Base-by-base conservation (phyloP, 2,888 invertebrate genomes). In the Lasioglossum oenotherae region DNA sequence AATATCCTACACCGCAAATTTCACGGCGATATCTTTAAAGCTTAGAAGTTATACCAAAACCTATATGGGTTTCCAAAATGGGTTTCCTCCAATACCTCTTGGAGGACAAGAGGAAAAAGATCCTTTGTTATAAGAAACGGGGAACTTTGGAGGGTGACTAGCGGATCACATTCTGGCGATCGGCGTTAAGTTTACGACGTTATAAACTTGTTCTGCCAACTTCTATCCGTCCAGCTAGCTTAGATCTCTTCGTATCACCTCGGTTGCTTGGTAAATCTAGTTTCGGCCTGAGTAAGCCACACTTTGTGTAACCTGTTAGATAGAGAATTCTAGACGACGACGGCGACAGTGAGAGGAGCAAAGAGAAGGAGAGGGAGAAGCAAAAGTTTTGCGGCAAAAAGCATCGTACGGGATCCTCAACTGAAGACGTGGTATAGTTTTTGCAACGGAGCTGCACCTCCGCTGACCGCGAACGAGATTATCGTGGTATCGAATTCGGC, bases 401-500 rank as follows among this genome's bases (percentile, higher is more conserved):
- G 75, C 82, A 76, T 83, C 76, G 87, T 88, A 86, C 88, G 87
- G 89, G 87, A 87, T 88, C 80, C 87, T 84, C 82, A 86, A 49
- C 76, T 31, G 72, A 74, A 71, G 80, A 81, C 74, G 78, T 67
- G 74, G 53, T 72, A 74, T 76, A 73, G 53, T 90, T 91, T 91
- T 89, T 91, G 89, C 88, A n/a, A 72, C 27, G 35, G 46, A 19
- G 60, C 57, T 69, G 79, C 79, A 60, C 74, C 80, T 31, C 53
- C 57, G 78, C 73, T 81, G 85, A 87, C 88, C 88, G 83, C 88
- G 87, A 88, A 92, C 89, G 85, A 88, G 90, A 89, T 92, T 92
- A 92, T 90, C 91, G 69, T 53, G 90, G 89, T 90, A 90, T 91
- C 92, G 91, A 90, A 91, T 88, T 87, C 82, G 90, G 89, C 88